phyloP scores from a whole-genome alignment of 1,140 invertebrate genomes.

The Aphaenogaster rudis region DNA sequence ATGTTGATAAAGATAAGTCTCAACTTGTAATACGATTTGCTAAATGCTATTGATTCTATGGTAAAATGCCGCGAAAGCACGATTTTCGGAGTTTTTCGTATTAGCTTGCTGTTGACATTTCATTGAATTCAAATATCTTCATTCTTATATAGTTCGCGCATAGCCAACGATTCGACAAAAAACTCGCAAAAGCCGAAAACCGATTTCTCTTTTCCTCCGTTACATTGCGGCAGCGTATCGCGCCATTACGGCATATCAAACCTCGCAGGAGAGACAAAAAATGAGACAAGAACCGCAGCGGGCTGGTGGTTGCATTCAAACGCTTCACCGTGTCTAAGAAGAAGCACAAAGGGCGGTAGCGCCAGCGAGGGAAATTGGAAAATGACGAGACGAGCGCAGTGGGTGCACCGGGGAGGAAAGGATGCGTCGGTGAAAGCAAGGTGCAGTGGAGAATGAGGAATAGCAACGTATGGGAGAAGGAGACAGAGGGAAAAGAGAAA shows the following conservation, averaged over 20 bases:
- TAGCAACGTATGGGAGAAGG: constrained; percentile 5
- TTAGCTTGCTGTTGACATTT: not conserved
- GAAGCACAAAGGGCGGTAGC: constrained; percentile 74
- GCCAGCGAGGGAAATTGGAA: constrained; percentile 77
- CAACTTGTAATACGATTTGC: not conserved
- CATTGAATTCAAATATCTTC: constrained; percentile 7
- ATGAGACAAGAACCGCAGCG: constrained; percentile 62
- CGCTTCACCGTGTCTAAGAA: constrained; percentile 75
- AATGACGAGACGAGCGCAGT: constrained; percentile 71
- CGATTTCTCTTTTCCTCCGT: constrained; percentile 43
- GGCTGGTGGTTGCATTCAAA: constrained; percentile 75
- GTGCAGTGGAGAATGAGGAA: constrained; percentile 27
- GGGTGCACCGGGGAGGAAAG: constrained; percentile 31
- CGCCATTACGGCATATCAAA: constrained; percentile 74
- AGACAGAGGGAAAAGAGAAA: constrained; percentile 12
- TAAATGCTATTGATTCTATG: not conserved
- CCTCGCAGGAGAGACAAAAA: constrained; percentile 63
- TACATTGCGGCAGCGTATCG: constrained; percentile 54
- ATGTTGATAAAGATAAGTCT: constrained; percentile 31
- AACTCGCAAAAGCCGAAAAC: constrained; percentile 60
- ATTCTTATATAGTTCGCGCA: not conserved
- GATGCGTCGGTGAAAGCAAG: constrained; percentile 32
- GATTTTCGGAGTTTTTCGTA: not conserved
- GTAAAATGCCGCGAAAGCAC: not conserved
- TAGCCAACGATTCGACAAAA: constrained; percentile 59